Base-by-base conservation (phyloP, 1,140 invertebrate species). In the Arion vulgaris region DNA sequence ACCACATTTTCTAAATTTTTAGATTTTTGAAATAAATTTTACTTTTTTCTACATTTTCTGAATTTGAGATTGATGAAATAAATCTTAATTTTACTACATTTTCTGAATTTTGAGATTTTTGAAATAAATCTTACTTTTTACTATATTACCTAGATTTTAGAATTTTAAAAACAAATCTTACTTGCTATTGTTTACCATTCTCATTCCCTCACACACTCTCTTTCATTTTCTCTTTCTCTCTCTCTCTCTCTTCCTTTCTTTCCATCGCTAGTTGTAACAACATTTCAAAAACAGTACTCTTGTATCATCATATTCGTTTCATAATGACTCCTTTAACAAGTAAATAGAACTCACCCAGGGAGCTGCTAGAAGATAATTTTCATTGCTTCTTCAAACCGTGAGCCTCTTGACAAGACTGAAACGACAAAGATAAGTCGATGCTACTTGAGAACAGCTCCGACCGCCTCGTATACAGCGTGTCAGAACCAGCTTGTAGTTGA, bases 251-350 rank as follows among this genome's bases (percentile, higher is more conserved):
- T 39, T 11, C 19, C 62, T 34, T 28, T 32, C n/a, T 32, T 34
- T 34, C n/a, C 17, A 32, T 32, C 17, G 2, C 62, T 34, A 5
- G 7, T 32, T 32, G 62, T 2, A 66, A 66, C 28, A 66, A 66
- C n/a, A 23, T 66, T 32, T 28, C 62, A 23, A 32, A 28, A 32
- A 32, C 5, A 32, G n/a, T 32, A 11, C 62, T 34, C 62, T 66
- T 66, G 5, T 32, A 32, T 28, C 28, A 28, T 32, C n/a, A 66
- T 7, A 66, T 66, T 66, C 2, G 62, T 23, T n/a, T 66, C n/a
- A 32, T 66, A 66, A 66, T 66, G 62, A 66, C n/a, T 66, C 28
- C 62, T 66, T 66, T 23, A 57, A n/a, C n/a, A 28, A 66, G 62
- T 66, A 32, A 32, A 66, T 5, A 17, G 62, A 66, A 17, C 62